A percentile compares a stretch with the other conserved stretches of the same genome.
These are phyloP conservation scores for Bolinopsis microptera DNA, from an alignment of 37 sponge, comb jelly and placozoan genomes.

Conservation along the genomic window DNA sequence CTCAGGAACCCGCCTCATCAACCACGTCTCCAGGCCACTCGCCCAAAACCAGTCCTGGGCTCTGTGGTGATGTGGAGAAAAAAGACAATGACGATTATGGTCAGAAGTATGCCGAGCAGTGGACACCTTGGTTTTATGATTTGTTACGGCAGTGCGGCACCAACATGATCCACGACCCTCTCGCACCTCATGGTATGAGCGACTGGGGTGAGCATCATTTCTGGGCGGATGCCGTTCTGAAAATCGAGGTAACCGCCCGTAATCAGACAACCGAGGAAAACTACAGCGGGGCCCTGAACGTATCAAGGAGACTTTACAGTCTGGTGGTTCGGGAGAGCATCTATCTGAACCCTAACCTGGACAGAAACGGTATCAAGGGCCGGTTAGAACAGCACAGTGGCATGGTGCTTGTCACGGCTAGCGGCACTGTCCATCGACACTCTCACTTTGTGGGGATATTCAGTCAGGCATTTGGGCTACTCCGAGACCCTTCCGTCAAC, in stretches of 20 bases:
- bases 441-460: constrained; percentile 42
- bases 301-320: constrained; percentile 16
- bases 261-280: constrained; percentile 29
- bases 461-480: constrained; percentile 14
- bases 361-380: constrained; percentile 29
- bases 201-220: constrained; percentile 67
- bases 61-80: background rate
- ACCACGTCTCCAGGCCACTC: constrained; percentile 41
- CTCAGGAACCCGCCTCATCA: constrained; percentile 25
- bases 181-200: constrained; percentile 20
- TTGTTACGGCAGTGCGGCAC: constrained; percentile 57
- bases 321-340: constrained; percentile 51
- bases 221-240: constrained; percentile 63
- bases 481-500: constrained; percentile 23
- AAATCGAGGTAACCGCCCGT: constrained; percentile 17
- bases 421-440: constrained; percentile 37
- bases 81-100: constrained; percentile 43
- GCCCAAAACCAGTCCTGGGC: constrained; percentile 1
- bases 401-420: constrained; percentile 1
- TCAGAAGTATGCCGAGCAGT: constrained; percentile 63
- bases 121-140: constrained; percentile 67
- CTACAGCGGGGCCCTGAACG: constrained; percentile 2
- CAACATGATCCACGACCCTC: constrained; percentile 15
- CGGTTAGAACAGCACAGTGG: background rate
- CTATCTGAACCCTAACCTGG: constrained; percentile 44